Base-by-base conservation (phyloP, 2,113 vertebrate genomes). In the Erinaceus europaeus region DNA sequence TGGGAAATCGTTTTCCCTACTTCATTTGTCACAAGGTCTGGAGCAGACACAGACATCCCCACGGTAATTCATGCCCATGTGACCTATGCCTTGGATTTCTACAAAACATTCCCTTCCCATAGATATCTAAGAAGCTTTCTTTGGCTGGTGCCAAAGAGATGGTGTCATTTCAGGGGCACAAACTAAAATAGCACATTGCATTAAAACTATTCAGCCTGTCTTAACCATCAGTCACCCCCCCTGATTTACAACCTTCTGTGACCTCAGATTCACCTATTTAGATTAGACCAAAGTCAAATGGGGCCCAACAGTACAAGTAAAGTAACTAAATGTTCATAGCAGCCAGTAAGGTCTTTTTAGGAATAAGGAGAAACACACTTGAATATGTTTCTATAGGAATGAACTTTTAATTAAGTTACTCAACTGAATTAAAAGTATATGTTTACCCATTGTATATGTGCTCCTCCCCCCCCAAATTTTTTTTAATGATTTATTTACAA, bases 51-150 rank as follows among this genome's bases (percentile, higher is more conserved):
- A 75, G 88, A 68, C 52, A 11, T 55, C 76, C 67, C 62, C 32
- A 5, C 32, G 20, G 64, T 84, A 52, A 79, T 68, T 84, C 77
- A 74, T 89, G 91, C 84, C 77, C 52, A 15, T 32, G 69, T 75
- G 74, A 78, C 77, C 73, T 80, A 20, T 14, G 90, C 34, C 80
- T 65, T 59, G 75, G 83, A 73, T 86, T n/a, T 64, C 48, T 53
- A 14, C 5, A 29, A 57, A 77, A n/a, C 80, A 27, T 59, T 86
- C 90, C 52, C 92, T 94, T 88, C 84, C 93, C 92, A 93, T 65
- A 78, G 84, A 90, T 82, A 84, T 92, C 92, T 86, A 93, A 84
- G 91, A 88, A 93, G 94, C 86, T 84, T 90, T 59, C 93, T 78
- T 46, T 62, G 77, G 52, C 84, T 82, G 87, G 74, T 93, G 93